Base-by-base conservation (phyloP, 1,140 invertebrate genomes). In the Drosophila tani region DNA sequence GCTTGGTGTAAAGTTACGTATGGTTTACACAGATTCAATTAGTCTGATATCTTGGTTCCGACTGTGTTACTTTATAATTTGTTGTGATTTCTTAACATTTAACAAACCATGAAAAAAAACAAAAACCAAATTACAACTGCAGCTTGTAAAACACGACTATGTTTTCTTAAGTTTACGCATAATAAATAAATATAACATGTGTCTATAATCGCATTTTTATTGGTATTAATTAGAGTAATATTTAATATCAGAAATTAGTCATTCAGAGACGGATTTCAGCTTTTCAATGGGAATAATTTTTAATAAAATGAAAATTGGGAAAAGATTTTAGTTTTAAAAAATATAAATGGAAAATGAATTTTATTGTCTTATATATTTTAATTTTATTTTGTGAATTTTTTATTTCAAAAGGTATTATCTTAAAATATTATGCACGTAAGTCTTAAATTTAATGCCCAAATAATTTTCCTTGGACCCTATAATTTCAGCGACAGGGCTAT, bases 51-150 rank as follows among this genome's bases (percentile, higher is more conserved):
- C 63, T 59, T 62, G 55, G 51, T 43, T 50, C 38, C 29, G 49
- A 84, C 69, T 87, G 84, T 86, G 82, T 87, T 87, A 86, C 51
- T 55, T 83, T 83, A 75, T 81, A 71, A 81, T 84, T 87, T 77
- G 46, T 71, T 88, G 84, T 86, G 83, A 87, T 87, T 88, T 88
- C 62, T 85, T 81, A 78, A 60, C 21, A 51, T 70, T 77, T 64
- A 66, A 49, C 40, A 64, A 68, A 78, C 27, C 63, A 70, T 24
- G 11, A 19, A 41, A 38, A 57, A 53, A 55, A 63, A 35, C 45
- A n/a, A 24, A 24, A 24, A 24, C 62, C 53, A 74, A 81, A 83
- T 67, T 76, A 77, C 60, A 74, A 50, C 53, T 53, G 24, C 49
- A 57, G 69, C 43, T 86, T 70, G 62, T 74, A 75, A 55, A 73